phyloP scores from a whole-genome alignment of 1,140 invertebrate species.

The Sarcophaga bullata region DNA sequence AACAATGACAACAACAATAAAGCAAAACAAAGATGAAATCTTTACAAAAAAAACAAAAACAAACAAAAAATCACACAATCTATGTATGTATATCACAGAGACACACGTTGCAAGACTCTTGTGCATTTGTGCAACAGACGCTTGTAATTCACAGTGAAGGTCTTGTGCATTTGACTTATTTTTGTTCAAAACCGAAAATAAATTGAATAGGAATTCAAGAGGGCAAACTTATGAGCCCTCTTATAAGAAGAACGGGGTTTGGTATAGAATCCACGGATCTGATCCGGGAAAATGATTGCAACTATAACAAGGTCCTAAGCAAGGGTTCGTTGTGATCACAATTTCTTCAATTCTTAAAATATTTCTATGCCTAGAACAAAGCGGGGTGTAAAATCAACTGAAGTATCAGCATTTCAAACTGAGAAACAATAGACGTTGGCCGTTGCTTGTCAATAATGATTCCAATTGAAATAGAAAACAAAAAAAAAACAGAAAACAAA shows the following conservation, averaged over 20 bases:
- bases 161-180: neutral
- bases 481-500: neutral
- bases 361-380: neutral
- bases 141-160: neutral
- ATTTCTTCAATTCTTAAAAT: neutral
- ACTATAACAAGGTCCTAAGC: too few species aligned
- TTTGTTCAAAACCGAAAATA: neutral
- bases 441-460: constrained; percentile 12
- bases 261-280: too few species aligned
- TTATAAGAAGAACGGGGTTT: too few species aligned
- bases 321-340: too few species aligned
- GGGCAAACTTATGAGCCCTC: too few species aligned
- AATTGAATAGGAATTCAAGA: neutral
- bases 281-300: too few species aligned
- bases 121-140: neutral
- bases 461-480: neutral
- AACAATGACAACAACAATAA: too few species aligned
- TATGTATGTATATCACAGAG: neutral
- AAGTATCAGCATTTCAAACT: neutral
- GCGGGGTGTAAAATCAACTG: neutral
- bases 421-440: constrained; percentile 5
- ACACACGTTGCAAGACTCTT: neutral
- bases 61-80: neutral
- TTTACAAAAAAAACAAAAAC: constrained; percentile 6
- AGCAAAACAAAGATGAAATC: constrained; percentile 5